phyloP scores from a whole-genome alignment of 2,113 vertebrate genomes.

The Murina feae region DNA sequence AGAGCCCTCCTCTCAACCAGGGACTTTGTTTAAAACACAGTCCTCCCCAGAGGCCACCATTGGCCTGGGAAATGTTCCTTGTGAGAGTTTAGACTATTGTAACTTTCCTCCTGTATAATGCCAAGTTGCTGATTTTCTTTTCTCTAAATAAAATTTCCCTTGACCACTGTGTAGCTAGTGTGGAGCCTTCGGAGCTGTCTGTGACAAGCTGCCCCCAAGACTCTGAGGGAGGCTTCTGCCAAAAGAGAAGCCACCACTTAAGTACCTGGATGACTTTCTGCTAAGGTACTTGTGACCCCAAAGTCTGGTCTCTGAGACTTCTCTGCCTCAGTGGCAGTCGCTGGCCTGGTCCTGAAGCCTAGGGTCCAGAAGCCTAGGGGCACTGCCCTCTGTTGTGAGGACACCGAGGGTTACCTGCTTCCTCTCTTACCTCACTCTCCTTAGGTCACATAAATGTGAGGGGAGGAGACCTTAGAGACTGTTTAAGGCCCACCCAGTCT shows the following conservation, averaged over 20 bases:
- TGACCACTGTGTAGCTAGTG: background rate
- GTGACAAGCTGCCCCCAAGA: background rate
- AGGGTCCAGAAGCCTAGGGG: background rate
- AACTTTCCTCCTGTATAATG: background rate
- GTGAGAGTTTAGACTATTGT: background rate
- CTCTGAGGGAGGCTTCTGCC: background rate
- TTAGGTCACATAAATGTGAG: background rate
- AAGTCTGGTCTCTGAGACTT: background rate
- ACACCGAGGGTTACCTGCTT: background rate
- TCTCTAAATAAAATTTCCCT: background rate
- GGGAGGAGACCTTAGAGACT: background rate
- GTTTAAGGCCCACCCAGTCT: background rate
- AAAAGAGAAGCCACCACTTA: background rate
- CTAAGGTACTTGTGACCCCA: background rate
- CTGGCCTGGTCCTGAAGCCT: background rate
- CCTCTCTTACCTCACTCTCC: background rate
- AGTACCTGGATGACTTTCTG: background rate
- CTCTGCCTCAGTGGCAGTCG: background rate
- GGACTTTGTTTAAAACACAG: background rate
- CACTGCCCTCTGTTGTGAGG: background rate
- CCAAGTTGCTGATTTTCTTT: background rate
- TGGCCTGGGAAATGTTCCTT: background rate
- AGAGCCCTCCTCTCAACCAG: background rate
- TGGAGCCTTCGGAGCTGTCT: background rate
- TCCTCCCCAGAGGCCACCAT: background rate